Conservation (phyloP, 2,113 vertebrate species). For the Fukomys damarensis region DNA sequence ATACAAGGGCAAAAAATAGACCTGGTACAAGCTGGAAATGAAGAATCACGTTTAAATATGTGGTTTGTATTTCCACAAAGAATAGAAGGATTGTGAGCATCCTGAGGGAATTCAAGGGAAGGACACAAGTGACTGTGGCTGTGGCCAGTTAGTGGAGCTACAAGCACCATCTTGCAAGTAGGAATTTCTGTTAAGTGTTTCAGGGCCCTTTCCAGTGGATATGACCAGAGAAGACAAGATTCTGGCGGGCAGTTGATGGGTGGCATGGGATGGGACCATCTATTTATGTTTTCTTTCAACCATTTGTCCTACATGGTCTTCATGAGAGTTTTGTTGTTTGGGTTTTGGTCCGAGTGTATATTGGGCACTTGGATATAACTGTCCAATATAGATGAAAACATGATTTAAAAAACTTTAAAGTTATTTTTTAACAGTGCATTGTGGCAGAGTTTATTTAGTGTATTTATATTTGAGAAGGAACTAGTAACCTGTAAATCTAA, state of each 20-base stretch:
- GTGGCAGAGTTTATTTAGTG: neutral
- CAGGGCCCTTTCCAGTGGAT: neutral
- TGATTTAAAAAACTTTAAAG: neutral
- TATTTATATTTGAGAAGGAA: neutral
- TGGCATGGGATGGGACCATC: neutral
- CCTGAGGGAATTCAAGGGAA: neutral
- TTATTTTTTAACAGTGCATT: neutral
- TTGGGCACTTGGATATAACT: too few species aligned
- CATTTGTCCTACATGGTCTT: neutral
- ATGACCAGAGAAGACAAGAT: neutral
- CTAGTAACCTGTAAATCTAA: neutral
- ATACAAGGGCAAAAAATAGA: neutral
- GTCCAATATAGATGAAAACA: neutral
- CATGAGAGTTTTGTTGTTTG: neutral
- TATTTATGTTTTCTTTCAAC: neutral
- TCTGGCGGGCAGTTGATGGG: neutral
- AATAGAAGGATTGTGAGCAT: neutral
- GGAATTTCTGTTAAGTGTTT: neutral
- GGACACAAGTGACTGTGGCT: neutral
- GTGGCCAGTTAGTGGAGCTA: neutral
- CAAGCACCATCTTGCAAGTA: neutral
- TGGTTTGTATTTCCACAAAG: neutral
- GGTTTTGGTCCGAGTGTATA: too few species aligned
- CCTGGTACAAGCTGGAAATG: neutral
- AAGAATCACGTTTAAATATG: neutral